These are phyloP conservation scores for Colletes latitarsis DNA, from an alignment of 1,140 invertebrate species.

Conservation along the genomic window DNA sequence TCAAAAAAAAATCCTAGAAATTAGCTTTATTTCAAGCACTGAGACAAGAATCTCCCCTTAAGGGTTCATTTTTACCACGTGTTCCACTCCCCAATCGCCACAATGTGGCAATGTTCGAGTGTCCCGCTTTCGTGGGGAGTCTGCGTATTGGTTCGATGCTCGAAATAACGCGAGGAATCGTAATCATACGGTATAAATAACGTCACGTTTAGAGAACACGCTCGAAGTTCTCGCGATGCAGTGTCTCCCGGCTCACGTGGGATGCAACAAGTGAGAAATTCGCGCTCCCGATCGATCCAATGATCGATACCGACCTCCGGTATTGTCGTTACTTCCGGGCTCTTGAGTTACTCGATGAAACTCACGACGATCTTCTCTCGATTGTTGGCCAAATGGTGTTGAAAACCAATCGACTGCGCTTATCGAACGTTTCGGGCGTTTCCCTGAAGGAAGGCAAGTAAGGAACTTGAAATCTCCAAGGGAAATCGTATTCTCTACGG, in stretches of 20 bases:
- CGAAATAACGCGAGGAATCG: slow-evolving; percentile 48
- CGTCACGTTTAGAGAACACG: slow-evolving; percentile 32
- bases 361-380: background rate
- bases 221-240: slow-evolving; percentile 36
- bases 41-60: too few species aligned
- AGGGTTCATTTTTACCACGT: too few species aligned
- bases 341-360: background rate
- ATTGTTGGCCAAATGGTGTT: slow-evolving; percentile 6
- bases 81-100: too few species aligned
- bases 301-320: background rate
- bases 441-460: slow-evolving; percentile 60
- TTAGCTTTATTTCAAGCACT: too few species aligned
- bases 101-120: slow-evolving; percentile 28
- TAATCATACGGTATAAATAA: slow-evolving; percentile 61
- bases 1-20: too few species aligned
- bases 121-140: slow-evolving; percentile 42
- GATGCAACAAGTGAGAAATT: slow-evolving; percentile 58
- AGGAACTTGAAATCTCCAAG: too few species aligned
- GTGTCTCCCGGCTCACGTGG: slow-evolving; percentile 49
- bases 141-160: slow-evolving; percentile 45
- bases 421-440: slow-evolving; percentile 50
- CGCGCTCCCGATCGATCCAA: slow-evolving; percentile 11
- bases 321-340: background rate
- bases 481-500: too few species aligned
- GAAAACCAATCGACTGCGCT: slow-evolving; percentile 21